Evolutionary conservation across 2,797 vertebrate species (phyloP).

Genomic region (Hypotaenidia philippensis): DNA sequence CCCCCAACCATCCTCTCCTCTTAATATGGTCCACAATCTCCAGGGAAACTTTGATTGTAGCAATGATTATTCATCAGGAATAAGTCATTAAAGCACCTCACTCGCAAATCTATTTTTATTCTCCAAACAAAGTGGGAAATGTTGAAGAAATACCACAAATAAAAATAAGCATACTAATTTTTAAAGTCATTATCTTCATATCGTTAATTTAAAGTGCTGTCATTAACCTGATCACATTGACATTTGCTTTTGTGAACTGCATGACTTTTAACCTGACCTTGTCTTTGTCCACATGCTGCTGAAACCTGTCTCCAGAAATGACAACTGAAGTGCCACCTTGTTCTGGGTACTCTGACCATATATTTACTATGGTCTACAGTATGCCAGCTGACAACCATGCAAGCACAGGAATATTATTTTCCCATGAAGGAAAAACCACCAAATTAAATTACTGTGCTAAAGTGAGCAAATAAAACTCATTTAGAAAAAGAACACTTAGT

Average conservation of each 20-base stretch:
- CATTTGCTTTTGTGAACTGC: background rate
- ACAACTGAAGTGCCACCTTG: background rate
- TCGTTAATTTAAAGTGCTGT: background rate
- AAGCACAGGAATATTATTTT: background rate
- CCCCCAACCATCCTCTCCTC: background rate
- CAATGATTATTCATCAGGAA: background rate
- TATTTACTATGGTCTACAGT: background rate
- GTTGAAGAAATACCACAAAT: background rate
- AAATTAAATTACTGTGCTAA: slow-evolving; percentile 42
- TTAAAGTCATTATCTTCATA: background rate
- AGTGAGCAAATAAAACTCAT: slow-evolving; percentile 17
- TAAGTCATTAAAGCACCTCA: background rate
- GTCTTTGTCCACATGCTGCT: background rate
- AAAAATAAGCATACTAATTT: background rate
- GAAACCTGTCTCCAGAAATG: background rate
- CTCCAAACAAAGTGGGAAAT: background rate
- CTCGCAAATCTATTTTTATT: background rate
- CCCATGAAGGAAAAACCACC: background rate
- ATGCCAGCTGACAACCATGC: background rate
- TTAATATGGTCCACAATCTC: background rate
- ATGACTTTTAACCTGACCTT: background rate
- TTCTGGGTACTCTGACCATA: background rate
- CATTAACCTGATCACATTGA: background rate
- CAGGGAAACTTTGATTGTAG: background rate
- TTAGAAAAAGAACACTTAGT: slow-evolving; percentile 4